Evolutionary conservation across 2,888 invertebrate species (phyloP).

Genomic region (Leuctra nigra): DNA sequence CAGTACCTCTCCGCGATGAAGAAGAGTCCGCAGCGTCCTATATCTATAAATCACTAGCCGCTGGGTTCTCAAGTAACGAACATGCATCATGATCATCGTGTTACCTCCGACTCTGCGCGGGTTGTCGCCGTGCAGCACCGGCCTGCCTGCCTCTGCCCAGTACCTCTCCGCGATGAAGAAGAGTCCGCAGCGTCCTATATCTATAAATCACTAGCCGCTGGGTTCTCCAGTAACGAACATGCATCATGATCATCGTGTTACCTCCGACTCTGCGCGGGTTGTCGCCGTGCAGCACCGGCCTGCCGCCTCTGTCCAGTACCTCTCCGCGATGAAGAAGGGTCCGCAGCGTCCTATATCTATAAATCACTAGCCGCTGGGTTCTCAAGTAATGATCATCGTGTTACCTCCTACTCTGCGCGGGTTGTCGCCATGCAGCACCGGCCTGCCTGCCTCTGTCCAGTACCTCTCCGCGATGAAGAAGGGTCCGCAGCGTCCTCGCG

Average conservation of each 20-base stretch:
- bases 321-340: conserved; percentile 77
- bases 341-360: too few relatives aligned
- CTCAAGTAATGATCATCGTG: too few relatives aligned
- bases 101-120: conserved; percentile 42
- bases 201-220: too few relatives aligned
- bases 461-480: conserved; percentile 82
- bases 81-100: too few relatives aligned
- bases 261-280: conserved; percentile 36
- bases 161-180: conserved; percentile 82
- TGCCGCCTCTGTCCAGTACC: conserved; percentile 81
- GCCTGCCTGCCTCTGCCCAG: conserved; percentile 76
- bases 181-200: conserved; percentile 76
- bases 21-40: conserved; percentile 84
- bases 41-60: too few relatives aligned
- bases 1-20: conserved; percentile 83
- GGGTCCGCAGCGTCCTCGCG: conserved; percentile 69
- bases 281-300: conserved; percentile 46
- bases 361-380: too few relatives aligned
- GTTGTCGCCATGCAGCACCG: conserved; percentile 40
- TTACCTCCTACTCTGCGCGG: conserved; percentile 43
- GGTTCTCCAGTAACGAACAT: too few relatives aligned
- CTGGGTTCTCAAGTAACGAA: too few relatives aligned
- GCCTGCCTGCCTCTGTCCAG: conserved; percentile 76
- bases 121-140: conserved; percentile 40
- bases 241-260: too few relatives aligned